Base-by-base conservation (phyloP, 1,140 invertebrate genomes). In the Pseudachorutes palmiensis region DNA sequence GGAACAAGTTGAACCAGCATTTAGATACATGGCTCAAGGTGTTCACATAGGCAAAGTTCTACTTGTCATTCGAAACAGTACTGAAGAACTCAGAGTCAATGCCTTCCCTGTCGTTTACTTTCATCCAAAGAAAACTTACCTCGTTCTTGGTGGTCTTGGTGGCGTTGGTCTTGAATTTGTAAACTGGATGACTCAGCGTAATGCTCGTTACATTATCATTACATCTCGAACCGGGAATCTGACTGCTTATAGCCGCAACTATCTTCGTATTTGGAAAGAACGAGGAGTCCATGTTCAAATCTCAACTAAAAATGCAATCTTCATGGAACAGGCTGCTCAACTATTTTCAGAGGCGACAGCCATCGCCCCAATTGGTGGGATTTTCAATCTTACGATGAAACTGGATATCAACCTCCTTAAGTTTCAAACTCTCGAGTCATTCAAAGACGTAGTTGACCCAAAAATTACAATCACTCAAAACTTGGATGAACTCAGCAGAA, bases 21-120 rank as follows among this genome's bases (percentile, higher is more conserved):
- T 88, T 77, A 79, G 86, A 61, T 85, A 86, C 75, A 90, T 94
- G 85, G 86, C 89, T 3, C 83, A 86, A 67, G 91, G 91, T 19
- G 91, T 91, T 80, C 91, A 94, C 77, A 89, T 92, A 65, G 91
- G 91, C 67, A 94, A 94, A 83, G 88, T 91, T 49, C 62, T 78
- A 28, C 74, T 77, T 26, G 31, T 74, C 74, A 72, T 80, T 22
- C 61, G 74, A 77, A 79, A 73, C 75, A 62, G 31, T 22, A 22
- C 24, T 24, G 60, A 36, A 2, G 3, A 22, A 63, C 16, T 19
- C 28, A 62, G 5, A n/a, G 16, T 14, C 12, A 32, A 12, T 5
- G 24, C 19, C 33, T 16, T 12, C 12, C n/a, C n/a, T n/a, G n/a
- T n/a, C 2, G 29, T 51, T 24, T 70, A 70, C 33, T 67, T 70